Percentiles rank a stretch among this genome's conserved stretches.
phyloP scores from a whole-genome alignment of 2,888 invertebrate genomes.

The Aromia moschata region DNA sequence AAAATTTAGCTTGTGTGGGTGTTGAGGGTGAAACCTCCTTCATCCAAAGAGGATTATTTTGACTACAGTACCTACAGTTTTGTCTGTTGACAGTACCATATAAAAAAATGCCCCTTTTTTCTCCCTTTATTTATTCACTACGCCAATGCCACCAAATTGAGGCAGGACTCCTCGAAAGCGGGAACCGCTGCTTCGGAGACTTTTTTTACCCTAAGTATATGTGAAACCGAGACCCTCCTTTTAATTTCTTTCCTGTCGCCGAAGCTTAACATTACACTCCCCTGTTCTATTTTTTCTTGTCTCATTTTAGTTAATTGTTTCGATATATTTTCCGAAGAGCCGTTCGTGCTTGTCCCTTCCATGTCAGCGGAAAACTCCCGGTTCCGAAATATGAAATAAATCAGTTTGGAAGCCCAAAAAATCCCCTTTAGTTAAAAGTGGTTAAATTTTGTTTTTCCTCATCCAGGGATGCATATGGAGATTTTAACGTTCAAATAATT shows the following conservation, averaged over 20 bases:
- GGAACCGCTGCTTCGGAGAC: constrained; percentile 15
- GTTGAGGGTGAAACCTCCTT: too few relatives aligned
- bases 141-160: neutral
- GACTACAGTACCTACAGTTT: too few relatives aligned
- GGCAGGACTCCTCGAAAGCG: neutral
- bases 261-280: constrained; percentile 52
- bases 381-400: constrained; percentile 19
- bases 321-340: constrained; percentile 54
- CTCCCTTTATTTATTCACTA: too few relatives aligned
- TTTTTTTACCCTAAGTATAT: constrained; percentile 35
- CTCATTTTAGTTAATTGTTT: constrained; percentile 59
- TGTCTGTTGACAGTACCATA: too few relatives aligned
- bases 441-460: neutral
- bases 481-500: too few relatives aligned
- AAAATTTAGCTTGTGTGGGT: too few relatives aligned
- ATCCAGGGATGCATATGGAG: too few relatives aligned
- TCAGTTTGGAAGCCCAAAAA: constrained; percentile 16
- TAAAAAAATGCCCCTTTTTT: too few relatives aligned
- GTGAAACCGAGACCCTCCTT: constrained; percentile 45
- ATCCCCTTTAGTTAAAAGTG: neutral
- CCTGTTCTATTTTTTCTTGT: constrained; percentile 57
- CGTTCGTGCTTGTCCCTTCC: constrained; percentile 42
- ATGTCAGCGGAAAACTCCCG: neutral
- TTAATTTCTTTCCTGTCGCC: constrained; percentile 57
- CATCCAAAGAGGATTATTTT: too few relatives aligned